Evolutionary conservation across 2,888 invertebrate genomes (phyloP), one percentile per base, ranked within the genome.

Genomic region (Nasonia oneida): DNA sequence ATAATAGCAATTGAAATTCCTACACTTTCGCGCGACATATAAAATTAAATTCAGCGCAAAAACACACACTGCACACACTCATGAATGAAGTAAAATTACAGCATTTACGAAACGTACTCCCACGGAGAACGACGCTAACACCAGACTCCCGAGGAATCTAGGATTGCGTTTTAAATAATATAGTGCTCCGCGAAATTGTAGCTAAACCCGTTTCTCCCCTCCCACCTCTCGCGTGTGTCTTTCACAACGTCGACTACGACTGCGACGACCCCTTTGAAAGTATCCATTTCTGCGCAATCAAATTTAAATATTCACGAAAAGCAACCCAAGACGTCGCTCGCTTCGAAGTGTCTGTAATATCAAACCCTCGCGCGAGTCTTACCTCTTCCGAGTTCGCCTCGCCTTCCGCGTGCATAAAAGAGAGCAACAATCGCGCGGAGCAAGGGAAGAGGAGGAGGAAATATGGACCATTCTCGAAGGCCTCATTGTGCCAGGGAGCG

Each of bases 281-380:
- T 70, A 50, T 29, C 42, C 37, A 80, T 80, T 73, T 57, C 73
- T 39, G 15, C 42, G 23, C 57, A 73, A 37, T 73, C 37, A 53
- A 81, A 81, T 73, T 81, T 57, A 81, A 81, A 73, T 57, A 81
- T 73, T 73, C 80, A 81, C 80, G 73, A 81, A 29, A 70, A 79
- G 42, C 42, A 39, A 39, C 73, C n/a, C 39, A 23, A 42, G n/a
- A 42, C 10, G n/a, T 42, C 37, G 6, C 39, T 37, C 53, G 37
- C 50, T n/a, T 23, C 57, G 18, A 79, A 70, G 50, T 81, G 80
- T 81, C 71, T 57, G 53, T 81, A 81, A 73, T 73, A 81, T 57
- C 57, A 73, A 57, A 73, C 50, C 79, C 57, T 61, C n/a, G 10
- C 6, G 10, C 78, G 14, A 67, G 47, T 42, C 29, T 64, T 61